These are phyloP conservation scores for Orcinus orca DNA, from an alignment of 2,113 vertebrate species.

Conservation along the genomic window DNA sequence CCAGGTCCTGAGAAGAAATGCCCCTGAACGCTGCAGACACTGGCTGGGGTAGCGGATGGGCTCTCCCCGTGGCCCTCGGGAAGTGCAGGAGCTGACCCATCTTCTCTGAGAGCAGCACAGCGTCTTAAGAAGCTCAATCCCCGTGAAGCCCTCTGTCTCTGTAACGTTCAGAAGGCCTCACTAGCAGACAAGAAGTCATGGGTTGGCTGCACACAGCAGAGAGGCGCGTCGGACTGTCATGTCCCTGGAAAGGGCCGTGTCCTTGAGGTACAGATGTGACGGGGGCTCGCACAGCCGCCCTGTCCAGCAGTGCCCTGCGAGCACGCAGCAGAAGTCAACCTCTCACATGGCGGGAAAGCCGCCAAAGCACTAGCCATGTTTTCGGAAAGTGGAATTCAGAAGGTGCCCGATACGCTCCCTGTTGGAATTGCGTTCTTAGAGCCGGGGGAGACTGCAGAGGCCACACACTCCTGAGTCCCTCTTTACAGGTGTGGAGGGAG, in stretches of 20 bases:
- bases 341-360: fast-evolving
- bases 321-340: not conserved
- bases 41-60: no score
- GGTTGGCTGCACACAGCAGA: not conserved
- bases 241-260: not conserved
- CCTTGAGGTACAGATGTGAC: not conserved
- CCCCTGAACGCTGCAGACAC: not conserved
- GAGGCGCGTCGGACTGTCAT: not conserved
- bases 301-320: fast-evolving
- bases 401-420: not conserved
- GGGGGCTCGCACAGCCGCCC: not conserved
- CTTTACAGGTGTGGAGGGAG: not conserved
- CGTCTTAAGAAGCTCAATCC: not conserved
- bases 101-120: not conserved
- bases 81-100: not conserved
- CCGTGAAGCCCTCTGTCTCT: not conserved
- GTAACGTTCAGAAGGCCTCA: not conserved
- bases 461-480: not conserved
- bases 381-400: not conserved
- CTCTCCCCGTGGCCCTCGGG: not conserved
- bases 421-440: not conserved
- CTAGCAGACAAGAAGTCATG: not conserved
- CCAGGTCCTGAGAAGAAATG: not conserved
- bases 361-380: no score
- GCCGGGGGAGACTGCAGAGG: not conserved